Base-by-base conservation (phyloP, 1,140 invertebrate genomes). In the Kradibia gibbosae region DNA sequence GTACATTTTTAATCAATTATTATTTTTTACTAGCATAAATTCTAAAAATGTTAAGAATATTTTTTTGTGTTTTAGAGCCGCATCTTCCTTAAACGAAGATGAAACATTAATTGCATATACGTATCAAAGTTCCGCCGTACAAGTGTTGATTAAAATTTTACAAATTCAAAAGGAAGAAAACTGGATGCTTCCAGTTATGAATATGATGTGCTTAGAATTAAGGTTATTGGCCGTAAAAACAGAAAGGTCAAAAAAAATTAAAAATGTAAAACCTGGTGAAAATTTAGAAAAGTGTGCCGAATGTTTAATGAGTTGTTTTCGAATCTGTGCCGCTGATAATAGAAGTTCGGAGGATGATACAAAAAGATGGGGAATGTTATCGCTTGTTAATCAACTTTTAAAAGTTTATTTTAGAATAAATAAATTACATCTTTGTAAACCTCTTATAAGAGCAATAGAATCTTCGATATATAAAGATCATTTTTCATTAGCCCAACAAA, bases 351-450 rank as follows among this genome's bases (percentile, higher is more conserved):
- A 97, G 84, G 94, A 96, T 83, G 96, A 98, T 72, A 98, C 98
- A 0, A 99, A 99, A 91, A 94, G 97, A 87, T 95, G 97, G 93
- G 98, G 98, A 82, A 99, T 99, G 97, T 91, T 99, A 85, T 95
- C 95, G 85, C 91, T 99, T 57, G 97, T 99, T 0, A 99, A 99
- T 92, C 98, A 99, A 89, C 92, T 99, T 17, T 96, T 99, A 79
- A 99, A 99, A 92, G 97, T 99, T 5, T 99, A 99, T 90, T 99
- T 99, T 88, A 94, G 95, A 84, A 99, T 99, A 53, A 99, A 99
- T 88, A 99, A 99, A 90, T 89, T 99, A 5, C 98, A 99, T 93
- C 91, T 99, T 45, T 99, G 98, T 89, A 99, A 98, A 91, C 98
- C 98, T 0, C 92, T 99, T 20, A 99, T 99, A 83, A 93, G 98